Conservation (phyloP, 1,140 invertebrate species). For the Galendromus occidentalis region DNA sequence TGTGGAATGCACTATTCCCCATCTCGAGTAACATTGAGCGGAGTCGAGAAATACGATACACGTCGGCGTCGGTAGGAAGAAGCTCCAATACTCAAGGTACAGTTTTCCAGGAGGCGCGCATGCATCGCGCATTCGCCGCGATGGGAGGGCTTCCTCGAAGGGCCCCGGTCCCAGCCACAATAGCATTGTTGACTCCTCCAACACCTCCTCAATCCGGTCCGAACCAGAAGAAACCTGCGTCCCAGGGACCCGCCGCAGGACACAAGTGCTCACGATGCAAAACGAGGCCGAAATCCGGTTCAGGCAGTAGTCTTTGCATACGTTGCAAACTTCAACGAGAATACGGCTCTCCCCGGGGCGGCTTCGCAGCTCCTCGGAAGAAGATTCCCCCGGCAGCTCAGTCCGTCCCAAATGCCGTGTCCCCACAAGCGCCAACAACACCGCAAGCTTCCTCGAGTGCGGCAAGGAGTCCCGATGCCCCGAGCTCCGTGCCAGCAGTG, state of each 20-base stretch:
- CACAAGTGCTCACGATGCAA: constrained; percentile 2
- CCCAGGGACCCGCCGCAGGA: background rate
- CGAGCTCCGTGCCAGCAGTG: background rate
- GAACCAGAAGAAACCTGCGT: background rate
- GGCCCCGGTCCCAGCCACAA: background rate
- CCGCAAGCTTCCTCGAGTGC: background rate
- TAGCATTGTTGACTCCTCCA: background rate
- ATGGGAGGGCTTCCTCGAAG: constrained; percentile 8
- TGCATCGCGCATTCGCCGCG: constrained; percentile 7
- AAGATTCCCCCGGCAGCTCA: background rate
- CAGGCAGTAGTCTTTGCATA: constrained; percentile 2
- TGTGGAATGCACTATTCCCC: no score
- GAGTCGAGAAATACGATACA: no score
- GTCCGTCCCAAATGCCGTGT: background rate
- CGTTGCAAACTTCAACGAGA: constrained; percentile 4
- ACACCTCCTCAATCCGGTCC: background rate
- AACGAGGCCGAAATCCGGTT: background rate
- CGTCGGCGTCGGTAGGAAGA: no score
- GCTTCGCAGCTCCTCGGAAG: background rate
- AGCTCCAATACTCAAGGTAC: no score
- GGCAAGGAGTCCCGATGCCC: background rate
- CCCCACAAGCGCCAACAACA: background rate
- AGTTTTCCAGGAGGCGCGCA: background rate
- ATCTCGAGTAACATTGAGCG: no score
- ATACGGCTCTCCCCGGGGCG: background rate